Base-by-base conservation (phyloP, 2,888 invertebrate genomes). In the Ormyrus rosae region DNA sequence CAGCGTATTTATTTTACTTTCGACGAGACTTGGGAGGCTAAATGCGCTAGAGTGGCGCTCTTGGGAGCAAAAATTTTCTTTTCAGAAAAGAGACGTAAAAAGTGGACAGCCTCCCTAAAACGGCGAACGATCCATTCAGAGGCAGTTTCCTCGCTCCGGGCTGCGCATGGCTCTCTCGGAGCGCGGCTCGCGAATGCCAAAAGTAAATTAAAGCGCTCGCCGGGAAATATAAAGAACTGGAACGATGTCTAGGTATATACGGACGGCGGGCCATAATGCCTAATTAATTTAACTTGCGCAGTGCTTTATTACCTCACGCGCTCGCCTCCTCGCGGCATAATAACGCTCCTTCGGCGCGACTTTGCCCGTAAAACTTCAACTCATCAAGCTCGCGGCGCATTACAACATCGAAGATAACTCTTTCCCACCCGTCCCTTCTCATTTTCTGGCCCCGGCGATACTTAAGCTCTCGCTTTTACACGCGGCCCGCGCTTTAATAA, bases 281-380 rank as follows among this genome's bases (percentile, higher is more conserved):
- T 74, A 74, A 74, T 74, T 74, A 74, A 74, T 65, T 74, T 50
- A 74, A 63, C 65, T 74, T 9, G 7, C 5, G 48, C 50, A 46
- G 51, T 34, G 34, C 73, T 73, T 73, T 73, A 73, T 61, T 13
- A 71, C 46, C 64, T 46, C 51, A 45, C 55, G 71, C 46, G 1
- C 51, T 34, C 55, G 71, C 46, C 6, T 11, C 45, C 11, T 46
- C 34, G 34, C 34, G 4, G 34, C 34, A 34, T 34, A 34, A 34
- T 34, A 34, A 34, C 3, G 2, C 4, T 34, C 34, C 34, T 34
- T 34, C 56, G n/a, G 13, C 48, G 51, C 50, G 10, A 60, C 48
- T 71, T 60, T 65, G 7, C 34, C 45, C 68, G 53, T 73, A 73
- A 73, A 63, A 72, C 13, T 63, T 19, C 60, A 19, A 48, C 63